Evolutionary conservation across 2,797 vertebrate species (phyloP), one percentile per base, ranked within the genome.

Genomic region (Cottoperca gobio): DNA sequence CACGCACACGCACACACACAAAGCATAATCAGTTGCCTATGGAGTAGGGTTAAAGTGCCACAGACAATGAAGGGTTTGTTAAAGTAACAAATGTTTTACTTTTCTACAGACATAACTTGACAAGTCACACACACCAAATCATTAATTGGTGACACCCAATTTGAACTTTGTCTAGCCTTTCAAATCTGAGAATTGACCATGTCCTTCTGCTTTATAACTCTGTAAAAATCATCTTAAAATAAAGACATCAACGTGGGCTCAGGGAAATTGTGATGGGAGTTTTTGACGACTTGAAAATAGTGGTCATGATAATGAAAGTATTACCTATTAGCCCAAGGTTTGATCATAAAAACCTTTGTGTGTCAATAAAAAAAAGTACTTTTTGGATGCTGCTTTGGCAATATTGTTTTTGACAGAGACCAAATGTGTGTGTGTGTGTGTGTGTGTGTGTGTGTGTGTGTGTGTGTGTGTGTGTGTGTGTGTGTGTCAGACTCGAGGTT

Each of bases 21-120:
- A 1, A 63, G 12, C 12, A 52, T 48, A 59, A 69, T 77, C 54
- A 42, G 43, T 35, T 43, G 17, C 58, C 49, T 61, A 45, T 73
- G 37, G 76, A 73, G 48, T 31, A 26, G 31, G 48, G 49, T 80
- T 68, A 54, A 76, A 82, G 46, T 71, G 59, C 21, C 33, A 63
- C 55, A 60, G 33, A 81, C 35, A 87, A 65, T 67, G 55, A 72
- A 37, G 31, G 55, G 31, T 79, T 68, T 82, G 70, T 63, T 84
- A 54, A 81, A 66, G 59, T 53, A 55, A 72, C 40, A 66, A 3
- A 48, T 52, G 54, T 73, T 52, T 13, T 39, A 23, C 8, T 40
- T 67, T 62, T 58, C 1, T 39, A 8, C 4, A 42, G n/a, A 9
- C 8, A 39, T 21, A 12, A 60, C 58, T 9, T n/a, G 37, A 14